Evolutionary conservation across 92 coral and sea anemone species (phyloP).

Genomic region (Muricea muricata): DNA sequence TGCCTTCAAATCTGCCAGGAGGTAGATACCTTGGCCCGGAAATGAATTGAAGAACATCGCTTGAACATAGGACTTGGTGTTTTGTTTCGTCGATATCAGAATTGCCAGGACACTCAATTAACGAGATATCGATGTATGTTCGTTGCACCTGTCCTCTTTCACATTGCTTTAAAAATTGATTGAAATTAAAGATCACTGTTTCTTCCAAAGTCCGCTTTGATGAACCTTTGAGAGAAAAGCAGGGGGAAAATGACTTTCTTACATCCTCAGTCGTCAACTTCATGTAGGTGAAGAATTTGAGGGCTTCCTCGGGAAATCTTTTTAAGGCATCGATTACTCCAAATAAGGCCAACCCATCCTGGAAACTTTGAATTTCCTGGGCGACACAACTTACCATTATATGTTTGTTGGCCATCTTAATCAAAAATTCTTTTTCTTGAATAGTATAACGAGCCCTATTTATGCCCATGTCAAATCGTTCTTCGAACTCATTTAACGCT

Average conservation of each 20-base stretch:
- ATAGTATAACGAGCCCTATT: constrained; percentile 44
- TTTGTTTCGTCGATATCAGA: too few species aligned
- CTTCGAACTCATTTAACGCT: constrained; percentile 40
- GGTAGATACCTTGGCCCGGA: constrained; percentile 35
- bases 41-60: constrained; percentile 49
- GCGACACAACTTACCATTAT: constrained; percentile 43
- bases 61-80: not conserved
- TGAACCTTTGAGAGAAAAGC: constrained; percentile 32
- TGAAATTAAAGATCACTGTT: constrained; percentile 47
- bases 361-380: constrained; percentile 48
- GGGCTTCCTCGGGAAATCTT: constrained; percentile 26
- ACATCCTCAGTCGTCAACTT: constrained; percentile 21
- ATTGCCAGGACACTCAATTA: too few species aligned
- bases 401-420: constrained; percentile 44
- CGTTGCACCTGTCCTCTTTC: constrained; percentile 20
- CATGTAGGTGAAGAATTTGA: constrained; percentile 17
- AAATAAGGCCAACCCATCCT: constrained; percentile 57
- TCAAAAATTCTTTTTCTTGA: constrained; percentile 31
- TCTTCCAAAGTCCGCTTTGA: constrained; percentile 48
- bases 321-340: constrained; percentile 50
- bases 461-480: constrained; percentile 63
- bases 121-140: constrained; percentile 24
- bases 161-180: constrained; percentile 58
- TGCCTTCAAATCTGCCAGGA: constrained; percentile 2
- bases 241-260: constrained; percentile 13